Conservation (phyloP, 2,113 vertebrate genomes). For the Mixornis gularis region DNA sequence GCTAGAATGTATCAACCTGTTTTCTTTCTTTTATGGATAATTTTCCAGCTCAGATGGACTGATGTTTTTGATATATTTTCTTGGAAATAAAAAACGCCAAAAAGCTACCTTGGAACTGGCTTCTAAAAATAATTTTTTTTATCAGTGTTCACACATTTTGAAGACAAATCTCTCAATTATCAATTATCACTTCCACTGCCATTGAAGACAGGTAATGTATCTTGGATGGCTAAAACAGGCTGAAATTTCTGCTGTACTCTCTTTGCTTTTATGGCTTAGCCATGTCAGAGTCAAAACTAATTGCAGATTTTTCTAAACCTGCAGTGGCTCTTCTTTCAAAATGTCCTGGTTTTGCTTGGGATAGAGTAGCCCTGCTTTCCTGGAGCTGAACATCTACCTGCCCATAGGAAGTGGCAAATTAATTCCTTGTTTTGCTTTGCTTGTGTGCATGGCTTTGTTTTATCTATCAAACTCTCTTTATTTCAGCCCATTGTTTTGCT, state of each 20-base stretch:
- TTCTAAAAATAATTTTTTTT: background rate
- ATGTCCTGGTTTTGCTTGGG: background rate
- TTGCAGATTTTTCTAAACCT: background rate
- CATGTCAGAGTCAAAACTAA: background rate
- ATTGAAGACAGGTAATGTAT: background rate
- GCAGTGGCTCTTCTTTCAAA: background rate
- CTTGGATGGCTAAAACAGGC: background rate
- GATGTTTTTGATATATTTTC: background rate
- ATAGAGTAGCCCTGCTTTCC: background rate
- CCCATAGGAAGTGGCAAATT: rapidly evolving
- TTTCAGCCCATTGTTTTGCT: background rate
- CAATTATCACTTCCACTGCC: background rate
- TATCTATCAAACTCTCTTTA: background rate
- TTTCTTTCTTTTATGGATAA: background rate
- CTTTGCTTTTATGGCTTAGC: background rate
- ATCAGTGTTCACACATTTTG: background rate
- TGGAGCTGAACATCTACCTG: background rate
- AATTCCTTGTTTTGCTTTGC: background rate
- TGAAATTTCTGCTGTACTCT: background rate
- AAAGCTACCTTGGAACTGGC: background rate
- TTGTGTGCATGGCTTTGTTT: rapidly evolving
- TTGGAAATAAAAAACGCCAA: background rate
- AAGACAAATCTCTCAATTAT: background rate
- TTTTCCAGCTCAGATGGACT: background rate
- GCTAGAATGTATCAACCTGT: background rate